phyloP scores from a whole-genome alignment of 2,888 invertebrate genomes.

The Apocheima hispidaria region DNA sequence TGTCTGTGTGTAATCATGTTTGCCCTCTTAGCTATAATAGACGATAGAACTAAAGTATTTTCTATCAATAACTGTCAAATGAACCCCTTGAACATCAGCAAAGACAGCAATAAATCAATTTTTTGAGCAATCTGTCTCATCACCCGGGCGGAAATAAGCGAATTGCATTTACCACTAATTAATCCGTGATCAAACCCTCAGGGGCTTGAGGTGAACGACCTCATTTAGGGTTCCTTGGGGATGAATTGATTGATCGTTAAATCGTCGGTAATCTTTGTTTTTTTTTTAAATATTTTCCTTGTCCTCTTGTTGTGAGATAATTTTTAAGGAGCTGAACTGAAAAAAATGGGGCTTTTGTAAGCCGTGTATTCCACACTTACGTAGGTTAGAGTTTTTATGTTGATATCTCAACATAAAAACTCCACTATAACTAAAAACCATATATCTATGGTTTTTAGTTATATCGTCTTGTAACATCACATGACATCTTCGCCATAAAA shows the following conservation, averaged over 20 bases:
- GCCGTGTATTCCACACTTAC: too few relatives aligned
- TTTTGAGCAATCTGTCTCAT: slow-evolving; percentile 53
- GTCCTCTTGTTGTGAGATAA: slow-evolving; percentile 24
- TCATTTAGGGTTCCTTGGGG: slow-evolving; percentile 55
- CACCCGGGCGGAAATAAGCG: slow-evolving; percentile 53
- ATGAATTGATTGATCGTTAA: slow-evolving; percentile 45
- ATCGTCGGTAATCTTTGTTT: slow-evolving; percentile 40
- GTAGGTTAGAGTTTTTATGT: too few relatives aligned
- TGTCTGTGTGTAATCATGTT: too few relatives aligned
- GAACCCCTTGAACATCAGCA: slow-evolving; percentile 26
- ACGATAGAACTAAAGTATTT: too few relatives aligned
- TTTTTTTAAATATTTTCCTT: slow-evolving; percentile 74
- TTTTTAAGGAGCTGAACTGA: too few relatives aligned
- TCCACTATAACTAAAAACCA: too few relatives aligned
- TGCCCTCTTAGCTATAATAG: too few relatives aligned
- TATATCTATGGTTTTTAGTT: too few relatives aligned
- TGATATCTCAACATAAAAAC: too few relatives aligned
- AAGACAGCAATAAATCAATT: slow-evolving; percentile 51
- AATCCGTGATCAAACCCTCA: slow-evolving; percentile 71
- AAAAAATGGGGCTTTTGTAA: too few relatives aligned
- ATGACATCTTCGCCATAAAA: too few relatives aligned
- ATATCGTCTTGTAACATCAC: too few relatives aligned
- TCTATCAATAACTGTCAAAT: slow-evolving; percentile 33
- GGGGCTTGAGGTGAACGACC: slow-evolving; percentile 65
- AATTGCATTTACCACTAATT: slow-evolving; percentile 71